A percentile compares a stretch with the other conserved stretches of the same genome.
phyloP scores from a whole-genome alignment of 2,113 vertebrate genomes.

The Trichomycterus rosablanca region DNA sequence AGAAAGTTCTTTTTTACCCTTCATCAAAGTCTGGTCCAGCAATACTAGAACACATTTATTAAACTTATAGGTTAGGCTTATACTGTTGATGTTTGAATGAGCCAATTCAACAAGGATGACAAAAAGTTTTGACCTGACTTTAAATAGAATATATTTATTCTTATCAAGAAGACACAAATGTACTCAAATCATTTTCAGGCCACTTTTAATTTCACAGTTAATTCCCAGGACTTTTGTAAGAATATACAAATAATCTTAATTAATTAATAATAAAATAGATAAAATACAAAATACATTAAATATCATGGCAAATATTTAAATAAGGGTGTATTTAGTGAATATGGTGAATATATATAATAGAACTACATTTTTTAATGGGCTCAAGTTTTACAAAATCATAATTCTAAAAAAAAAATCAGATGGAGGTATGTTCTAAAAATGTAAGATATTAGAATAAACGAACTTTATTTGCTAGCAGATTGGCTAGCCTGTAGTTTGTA shows the following conservation, averaged over 20 bases:
- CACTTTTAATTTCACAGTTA: slow-evolving; percentile 40
- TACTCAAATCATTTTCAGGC: slow-evolving; percentile 8
- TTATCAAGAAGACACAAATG: no score
- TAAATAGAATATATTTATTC: no score
- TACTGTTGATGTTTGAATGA: no score
- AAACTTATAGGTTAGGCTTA: no score
- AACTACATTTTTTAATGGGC: neutral
- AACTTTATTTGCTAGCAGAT: no score
- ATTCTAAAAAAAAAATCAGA: neutral
- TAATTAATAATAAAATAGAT: slow-evolving; percentile 11
- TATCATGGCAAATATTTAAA: slow-evolving; percentile 7
- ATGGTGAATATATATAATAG: neutral
- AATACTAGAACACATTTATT: no score
- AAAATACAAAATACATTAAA: slow-evolving; percentile 1
- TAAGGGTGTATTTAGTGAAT: slow-evolving; percentile 1
- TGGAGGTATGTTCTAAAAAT: slow-evolving; percentile 3
- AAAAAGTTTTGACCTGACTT: no score
- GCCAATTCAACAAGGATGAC: no score
- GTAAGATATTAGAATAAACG: no score
- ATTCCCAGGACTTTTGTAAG: slow-evolving; percentile 20
- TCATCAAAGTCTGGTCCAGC: no score
- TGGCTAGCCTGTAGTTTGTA: no score
- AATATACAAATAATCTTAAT: slow-evolving; percentile 26
- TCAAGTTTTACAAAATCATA: neutral
- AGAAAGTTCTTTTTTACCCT: no score